phyloP scores from a whole-genome alignment of 2,113 vertebrate species.

The Lichenostomus cassidix region DNA sequence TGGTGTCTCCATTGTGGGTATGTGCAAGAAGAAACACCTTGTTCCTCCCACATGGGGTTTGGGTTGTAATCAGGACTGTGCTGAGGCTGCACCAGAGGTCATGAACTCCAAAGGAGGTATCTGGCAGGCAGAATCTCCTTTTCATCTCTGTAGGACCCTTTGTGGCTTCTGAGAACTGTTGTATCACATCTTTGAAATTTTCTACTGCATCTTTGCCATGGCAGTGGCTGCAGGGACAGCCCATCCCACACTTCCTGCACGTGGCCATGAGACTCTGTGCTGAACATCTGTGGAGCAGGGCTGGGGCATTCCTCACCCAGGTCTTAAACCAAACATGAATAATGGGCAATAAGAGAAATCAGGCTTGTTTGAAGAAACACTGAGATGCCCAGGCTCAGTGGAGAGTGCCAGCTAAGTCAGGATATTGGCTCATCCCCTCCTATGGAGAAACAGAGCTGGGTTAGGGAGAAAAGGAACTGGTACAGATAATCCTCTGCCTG shows the following conservation, averaged over 20 bases:
- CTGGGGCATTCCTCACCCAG: rapidly evolving
- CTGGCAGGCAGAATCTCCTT: background rate
- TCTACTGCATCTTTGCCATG: rapidly evolving
- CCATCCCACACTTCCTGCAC: background rate
- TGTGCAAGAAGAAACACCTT: background rate
- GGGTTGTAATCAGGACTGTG: background rate
- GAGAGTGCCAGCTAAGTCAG: background rate
- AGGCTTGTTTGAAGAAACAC: background rate
- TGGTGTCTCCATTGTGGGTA: background rate
- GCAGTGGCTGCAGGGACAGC: background rate
- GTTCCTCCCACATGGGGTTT: background rate
- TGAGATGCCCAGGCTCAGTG: background rate
- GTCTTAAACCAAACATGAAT: background rate
- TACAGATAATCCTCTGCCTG: background rate
- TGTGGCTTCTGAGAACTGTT: background rate
- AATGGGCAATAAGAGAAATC: background rate
- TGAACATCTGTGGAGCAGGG: background rate
- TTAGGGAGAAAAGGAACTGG: background rate
- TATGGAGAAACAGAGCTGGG: background rate
- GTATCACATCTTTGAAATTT: background rate
- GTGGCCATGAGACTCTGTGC: rapidly evolving
- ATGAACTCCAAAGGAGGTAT: background rate
- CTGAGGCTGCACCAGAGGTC: background rate
- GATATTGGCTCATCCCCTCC: background rate
- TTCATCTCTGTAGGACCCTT: background rate